Percentiles rank a stretch among this genome's conserved stretches.
These are phyloP conservation scores for Macrosoma leucophasiata DNA, from an alignment of 2,888 invertebrate species.

Conservation along the genomic window DNA sequence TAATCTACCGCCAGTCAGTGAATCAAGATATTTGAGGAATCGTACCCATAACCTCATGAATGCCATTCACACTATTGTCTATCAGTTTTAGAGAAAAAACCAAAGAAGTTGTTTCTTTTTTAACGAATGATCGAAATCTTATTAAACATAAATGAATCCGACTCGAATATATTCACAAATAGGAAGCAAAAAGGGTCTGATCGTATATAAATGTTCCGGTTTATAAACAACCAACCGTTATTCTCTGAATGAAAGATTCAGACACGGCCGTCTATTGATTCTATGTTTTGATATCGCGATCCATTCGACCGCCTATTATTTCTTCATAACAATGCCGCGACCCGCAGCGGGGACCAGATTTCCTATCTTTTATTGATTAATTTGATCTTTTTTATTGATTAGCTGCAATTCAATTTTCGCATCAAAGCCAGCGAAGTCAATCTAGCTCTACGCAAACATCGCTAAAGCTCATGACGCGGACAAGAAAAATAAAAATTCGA, in stretches of 20 bases:
- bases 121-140: too few relatives aligned
- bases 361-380: slow-evolving; percentile 55
- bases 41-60: too few relatives aligned
- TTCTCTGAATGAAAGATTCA: slow-evolving; percentile 47
- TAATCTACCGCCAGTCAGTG: too few relatives aligned
- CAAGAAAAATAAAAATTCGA: slow-evolving; percentile 67
- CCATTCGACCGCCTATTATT: slow-evolving; percentile 54
- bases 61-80: too few relatives aligned
- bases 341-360: slow-evolving; percentile 46
- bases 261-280: slow-evolving; percentile 58
- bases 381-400: slow-evolving; percentile 59
- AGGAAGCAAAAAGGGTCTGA: slow-evolving; percentile 25
- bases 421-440: slow-evolving; percentile 44
- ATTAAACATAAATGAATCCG: too few relatives aligned
- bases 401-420: slow-evolving; percentile 29
- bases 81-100: too few relatives aligned
- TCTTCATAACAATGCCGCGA: slow-evolving; percentile 52
- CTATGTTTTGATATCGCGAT: slow-evolving; percentile 60
- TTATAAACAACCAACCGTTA: slow-evolving; percentile 49
- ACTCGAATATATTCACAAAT: too few relatives aligned
- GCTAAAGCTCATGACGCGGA: slow-evolving; percentile 57
- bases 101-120: too few relatives aligned
- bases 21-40: too few relatives aligned
- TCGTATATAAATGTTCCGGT: slow-evolving; percentile 36
- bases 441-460: slow-evolving; percentile 62